A percentile compares a stretch with the other conserved stretches of the same genome.
phyloP scores from a whole-genome alignment of 1,140 invertebrate genomes.

The Himalopsyche phryganea region DNA sequence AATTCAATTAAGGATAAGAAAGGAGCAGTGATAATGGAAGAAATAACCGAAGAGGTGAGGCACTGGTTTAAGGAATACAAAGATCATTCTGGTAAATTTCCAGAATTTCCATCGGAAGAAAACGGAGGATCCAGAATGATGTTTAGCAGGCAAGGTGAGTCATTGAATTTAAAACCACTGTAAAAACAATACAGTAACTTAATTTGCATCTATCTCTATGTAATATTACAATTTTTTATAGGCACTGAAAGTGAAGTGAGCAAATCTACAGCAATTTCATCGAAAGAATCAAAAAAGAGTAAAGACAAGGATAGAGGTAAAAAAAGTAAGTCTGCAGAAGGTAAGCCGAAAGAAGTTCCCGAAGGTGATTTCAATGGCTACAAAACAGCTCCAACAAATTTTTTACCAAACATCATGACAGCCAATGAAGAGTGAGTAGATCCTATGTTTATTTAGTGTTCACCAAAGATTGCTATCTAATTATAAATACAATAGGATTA shows the following conservation, averaged over 20 bases:
- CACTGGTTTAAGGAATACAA: constrained; percentile 80
- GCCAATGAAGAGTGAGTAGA: constrained; percentile 58
- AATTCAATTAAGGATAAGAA: constrained; percentile 61
- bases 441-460: too few species aligned
- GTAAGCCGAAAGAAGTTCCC: constrained; percentile 56
- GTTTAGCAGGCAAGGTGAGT: constrained; percentile 68
- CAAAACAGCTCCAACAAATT: constrained; percentile 55
- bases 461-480: too few species aligned
- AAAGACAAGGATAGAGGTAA: constrained; percentile 58
- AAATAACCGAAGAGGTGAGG: constrained; percentile 79
- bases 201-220: too few species aligned
- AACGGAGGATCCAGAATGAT: constrained; percentile 80
- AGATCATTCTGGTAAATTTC: constrained; percentile 80
- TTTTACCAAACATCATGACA: constrained; percentile 56
- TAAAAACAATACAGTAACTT: too few species aligned
- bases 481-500: too few species aligned
- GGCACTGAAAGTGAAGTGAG: constrained; percentile 72
- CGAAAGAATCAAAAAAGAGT: constrained; percentile 72
- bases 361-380: constrained; percentile 54
- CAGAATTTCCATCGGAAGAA: constrained; percentile 86
- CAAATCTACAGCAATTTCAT: constrained; percentile 65
- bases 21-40: constrained; percentile 68
- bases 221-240: constrained; percentile 14
- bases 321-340: constrained; percentile 52
- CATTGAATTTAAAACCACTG: not conserved